Evolutionary conservation across 2,888 invertebrate species (phyloP).

Genomic region (Aspidiotus rigidus): DNA sequence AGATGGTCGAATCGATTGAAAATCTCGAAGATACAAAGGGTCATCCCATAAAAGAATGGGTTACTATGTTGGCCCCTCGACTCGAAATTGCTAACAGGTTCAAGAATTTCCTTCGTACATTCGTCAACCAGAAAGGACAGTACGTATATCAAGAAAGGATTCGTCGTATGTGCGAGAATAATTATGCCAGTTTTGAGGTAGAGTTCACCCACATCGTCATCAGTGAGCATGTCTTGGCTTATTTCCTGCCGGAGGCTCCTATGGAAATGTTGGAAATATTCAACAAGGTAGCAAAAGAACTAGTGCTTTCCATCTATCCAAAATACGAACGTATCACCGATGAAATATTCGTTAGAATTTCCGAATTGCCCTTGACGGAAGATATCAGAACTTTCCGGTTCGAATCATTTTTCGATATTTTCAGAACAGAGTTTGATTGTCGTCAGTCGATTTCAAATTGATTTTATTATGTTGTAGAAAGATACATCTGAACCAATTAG

Average conservation of each 20-base stretch:
- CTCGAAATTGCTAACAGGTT: conserved; percentile 90
- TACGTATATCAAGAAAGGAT: conserved; percentile 87
- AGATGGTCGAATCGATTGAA: conserved; percentile 90
- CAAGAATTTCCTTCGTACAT: conserved; percentile 81
- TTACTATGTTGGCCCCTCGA: conserved; percentile 85
- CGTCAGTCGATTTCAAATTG: neutral
- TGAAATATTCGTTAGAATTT: conserved; percentile 90
- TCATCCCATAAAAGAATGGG: conserved; percentile 90
- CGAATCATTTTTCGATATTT: conserved; percentile 27
- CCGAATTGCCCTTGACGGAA: conserved; percentile 90
- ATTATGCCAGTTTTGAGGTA: conserved; percentile 51
- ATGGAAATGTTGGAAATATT: conserved; percentile 93
- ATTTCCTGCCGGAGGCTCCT: conserved; percentile 95
- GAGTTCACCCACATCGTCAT: conserved; percentile 86
- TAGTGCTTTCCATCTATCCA: conserved; percentile 88
- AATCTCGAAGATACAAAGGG: conserved; percentile 97
- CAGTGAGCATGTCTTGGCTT: conserved; percentile 86
- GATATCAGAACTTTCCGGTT: conserved; percentile 82
- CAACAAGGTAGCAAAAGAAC: conserved; percentile 81
- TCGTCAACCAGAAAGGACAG: conserved; percentile 67
- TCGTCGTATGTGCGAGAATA: conserved; percentile 86
- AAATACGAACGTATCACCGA: conserved; percentile 89
- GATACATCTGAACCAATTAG: conserved; percentile 85
- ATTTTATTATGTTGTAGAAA: conserved; percentile 48
- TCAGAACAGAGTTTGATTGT: neutral